These are phyloP conservation scores for Agrochola circellaris DNA, from an alignment of 2,888 invertebrate genomes.

Conservation along the genomic window DNA sequence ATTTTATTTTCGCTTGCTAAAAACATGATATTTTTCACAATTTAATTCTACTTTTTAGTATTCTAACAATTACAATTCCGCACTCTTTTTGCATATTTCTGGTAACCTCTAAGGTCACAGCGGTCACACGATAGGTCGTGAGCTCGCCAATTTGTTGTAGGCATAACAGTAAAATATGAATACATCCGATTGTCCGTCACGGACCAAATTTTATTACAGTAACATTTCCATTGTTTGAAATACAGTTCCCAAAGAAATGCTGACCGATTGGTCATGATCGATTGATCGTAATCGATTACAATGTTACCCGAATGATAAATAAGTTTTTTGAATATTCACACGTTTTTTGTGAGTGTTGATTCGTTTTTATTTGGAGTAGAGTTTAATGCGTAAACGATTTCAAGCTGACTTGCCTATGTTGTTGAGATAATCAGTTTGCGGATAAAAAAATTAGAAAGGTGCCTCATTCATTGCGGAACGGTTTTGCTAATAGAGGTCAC, in stretches of 20 bases:
- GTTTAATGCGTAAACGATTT: constrained; percentile 36
- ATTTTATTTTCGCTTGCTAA: neutral
- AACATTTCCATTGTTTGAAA: constrained; percentile 71
- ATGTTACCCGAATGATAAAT: constrained; percentile 68
- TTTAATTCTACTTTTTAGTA: neutral
- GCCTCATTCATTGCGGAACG: constrained; percentile 8
- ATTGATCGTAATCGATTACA: constrained; percentile 70
- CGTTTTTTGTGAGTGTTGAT: constrained; percentile 42
- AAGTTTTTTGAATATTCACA: constrained; percentile 65
- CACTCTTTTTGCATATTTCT: constrained; percentile 34
- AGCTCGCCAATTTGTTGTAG: constrained; percentile 73
- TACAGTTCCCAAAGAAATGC: constrained; percentile 69
- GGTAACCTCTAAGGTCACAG: constrained; percentile 70
- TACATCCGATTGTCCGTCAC: constrained; percentile 67
- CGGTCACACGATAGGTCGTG: constrained; percentile 77
- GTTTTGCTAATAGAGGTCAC: constrained; percentile 18
- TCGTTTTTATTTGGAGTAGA: constrained; percentile 34
- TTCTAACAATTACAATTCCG: neutral
- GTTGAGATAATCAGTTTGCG: neutral
- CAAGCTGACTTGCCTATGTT: constrained; percentile 5
- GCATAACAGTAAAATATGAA: constrained; percentile 76
- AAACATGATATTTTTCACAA: neutral
- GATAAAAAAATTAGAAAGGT: constrained; percentile 16
- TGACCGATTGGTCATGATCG: constrained; percentile 71
- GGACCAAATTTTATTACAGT: constrained; percentile 72